Conservation (phyloP, 2,113 vertebrate genomes). For the Baryphthengus martii region DNA sequence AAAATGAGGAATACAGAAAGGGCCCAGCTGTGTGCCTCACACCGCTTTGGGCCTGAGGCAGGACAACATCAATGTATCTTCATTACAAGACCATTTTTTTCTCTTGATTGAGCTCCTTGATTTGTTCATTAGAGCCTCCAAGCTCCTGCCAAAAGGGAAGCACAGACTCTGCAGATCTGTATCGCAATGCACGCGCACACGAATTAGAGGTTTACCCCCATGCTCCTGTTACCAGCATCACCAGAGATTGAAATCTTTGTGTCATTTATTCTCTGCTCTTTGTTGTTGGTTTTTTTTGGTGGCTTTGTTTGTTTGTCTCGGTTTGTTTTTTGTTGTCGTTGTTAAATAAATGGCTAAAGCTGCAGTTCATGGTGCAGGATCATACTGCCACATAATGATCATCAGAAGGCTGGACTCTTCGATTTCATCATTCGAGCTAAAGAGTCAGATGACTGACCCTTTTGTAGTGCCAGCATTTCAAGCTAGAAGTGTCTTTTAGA, state of each 20-base stretch:
- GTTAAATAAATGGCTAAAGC: not conserved
- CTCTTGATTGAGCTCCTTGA: not conserved
- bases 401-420: not conserved
- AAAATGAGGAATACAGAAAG: not conserved
- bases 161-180: not conserved
- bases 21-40: not conserved
- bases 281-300: not conserved
- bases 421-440: not conserved
- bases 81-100: not conserved
- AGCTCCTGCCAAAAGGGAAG: not conserved
- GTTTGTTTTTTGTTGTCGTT: no score
- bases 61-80: not conserved
- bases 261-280: not conserved
- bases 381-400: not conserved
- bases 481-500: not conserved
- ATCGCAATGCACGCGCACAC: rapidly evolving
- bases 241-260: not conserved
- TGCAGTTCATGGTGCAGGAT: not conserved
- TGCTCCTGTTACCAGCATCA: not conserved
- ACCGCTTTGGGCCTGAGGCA: not conserved
- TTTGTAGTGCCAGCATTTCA: not conserved
- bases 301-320: no score
- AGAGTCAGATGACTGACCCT: not conserved
- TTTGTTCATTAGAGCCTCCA: not conserved
- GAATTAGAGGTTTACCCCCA: not conserved